Base-by-base conservation (phyloP, 2,888 invertebrate genomes). In the Heteropelma amictum region DNA sequence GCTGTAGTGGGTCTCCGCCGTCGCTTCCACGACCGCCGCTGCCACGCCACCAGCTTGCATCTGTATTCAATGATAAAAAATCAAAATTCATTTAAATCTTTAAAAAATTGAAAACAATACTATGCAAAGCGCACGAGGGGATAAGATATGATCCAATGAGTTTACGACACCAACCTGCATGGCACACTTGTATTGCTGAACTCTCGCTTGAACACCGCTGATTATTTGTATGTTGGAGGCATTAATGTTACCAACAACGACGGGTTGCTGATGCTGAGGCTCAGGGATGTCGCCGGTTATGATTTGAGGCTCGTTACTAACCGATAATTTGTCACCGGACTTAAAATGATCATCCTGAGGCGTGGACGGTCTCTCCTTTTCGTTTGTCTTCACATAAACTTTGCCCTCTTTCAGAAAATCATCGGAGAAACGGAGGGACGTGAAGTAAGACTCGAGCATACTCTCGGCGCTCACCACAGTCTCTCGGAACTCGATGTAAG, bases 371-470 rank as follows among this genome's bases (percentile, higher is more conserved):
- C 83, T 81, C 21, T 86, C 87, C 30, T 87, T 88, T 40, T 85
- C 87, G 2, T 81, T 86, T 35, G 81, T 89, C 71, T 89, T 89
- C 17, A 89, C 89, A 45, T 89, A 89, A 28, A 89, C 92, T 87
- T 93, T 93, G 61, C 93, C 93, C 33, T 92, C 93, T 77, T 91
- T 92, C 72, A 92, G 90, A 79, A 92, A 91, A 67, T 93, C 92
- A 23, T 93, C 92, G 0, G 93, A 92, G 79, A 91, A 91, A 72
- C 92, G 87, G 60, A 92, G 88, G 30, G 92, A 92, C 54, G 92
- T 92, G 28, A 93, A 92, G 83, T 93, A 94, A 72, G 92, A 92
- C 69, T 92, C 93, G 5, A 94, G 87, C 93, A 93, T 93, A 12
- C 91, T 90, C 86, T 94, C 93, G 0, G 94, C 93, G 78, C 91